A percentile compares a stretch with the other conserved stretches of the same genome.
These are phyloP conservation scores for Formica selysi DNA, from an alignment of 1,140 invertebrate genomes.

Conservation along the genomic window DNA sequence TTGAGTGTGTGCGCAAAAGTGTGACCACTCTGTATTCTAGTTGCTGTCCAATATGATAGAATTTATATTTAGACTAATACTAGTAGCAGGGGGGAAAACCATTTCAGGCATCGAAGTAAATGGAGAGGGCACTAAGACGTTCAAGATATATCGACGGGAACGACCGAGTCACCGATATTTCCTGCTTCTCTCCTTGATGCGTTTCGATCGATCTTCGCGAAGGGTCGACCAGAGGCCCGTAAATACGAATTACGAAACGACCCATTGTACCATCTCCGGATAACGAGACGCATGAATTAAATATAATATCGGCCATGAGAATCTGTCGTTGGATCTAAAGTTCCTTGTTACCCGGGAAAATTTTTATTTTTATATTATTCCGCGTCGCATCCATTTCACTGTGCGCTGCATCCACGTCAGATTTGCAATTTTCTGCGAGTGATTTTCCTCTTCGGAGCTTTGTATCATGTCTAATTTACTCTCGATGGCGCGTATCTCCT, in stretches of 20 bases:
- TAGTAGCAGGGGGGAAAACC: conserved; percentile 1
- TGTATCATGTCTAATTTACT: conserved; percentile 34
- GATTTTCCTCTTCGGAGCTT: neutral
- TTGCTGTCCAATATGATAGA: neutral
- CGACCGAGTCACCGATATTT: conserved; percentile 56
- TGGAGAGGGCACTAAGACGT: neutral
- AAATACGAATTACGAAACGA: conserved; percentile 50
- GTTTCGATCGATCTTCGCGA: conserved; percentile 30
- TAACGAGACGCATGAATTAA: conserved; percentile 49
- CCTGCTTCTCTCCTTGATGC: conserved; percentile 3
- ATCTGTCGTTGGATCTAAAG: neutral
- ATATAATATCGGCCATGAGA: conserved; percentile 19
- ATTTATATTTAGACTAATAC: neutral
- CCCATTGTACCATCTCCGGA: neutral
- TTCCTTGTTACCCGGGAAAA: neutral
- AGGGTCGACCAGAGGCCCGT: conserved; percentile 14
- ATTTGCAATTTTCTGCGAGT: conserved; percentile 26
- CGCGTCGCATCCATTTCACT: neutral
- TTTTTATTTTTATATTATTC: neutral
- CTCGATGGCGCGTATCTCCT: conserved; percentile 15
- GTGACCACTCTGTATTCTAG: no score
- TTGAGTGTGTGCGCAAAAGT: neutral
- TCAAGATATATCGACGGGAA: conserved; percentile 37
- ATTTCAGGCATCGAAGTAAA: conserved; percentile 41
- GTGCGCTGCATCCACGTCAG: neutral